Conservation (phyloP, 1,140 invertebrate species). For the Drosophila pandora region DNA sequence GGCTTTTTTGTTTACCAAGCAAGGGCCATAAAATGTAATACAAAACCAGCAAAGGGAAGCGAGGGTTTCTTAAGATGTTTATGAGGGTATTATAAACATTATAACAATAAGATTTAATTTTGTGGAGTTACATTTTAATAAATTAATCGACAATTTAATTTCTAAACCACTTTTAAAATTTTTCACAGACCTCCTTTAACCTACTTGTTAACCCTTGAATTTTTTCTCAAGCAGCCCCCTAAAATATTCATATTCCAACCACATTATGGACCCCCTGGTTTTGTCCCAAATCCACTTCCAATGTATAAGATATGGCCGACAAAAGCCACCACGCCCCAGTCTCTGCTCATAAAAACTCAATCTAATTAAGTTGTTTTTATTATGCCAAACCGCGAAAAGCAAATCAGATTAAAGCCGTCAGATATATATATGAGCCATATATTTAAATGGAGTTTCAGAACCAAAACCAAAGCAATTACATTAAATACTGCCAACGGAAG, state of each 20-base stretch:
- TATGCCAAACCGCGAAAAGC: constrained; percentile 64
- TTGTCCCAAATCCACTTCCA: constrained; percentile 38
- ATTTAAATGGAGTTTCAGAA: constrained; percentile 35
- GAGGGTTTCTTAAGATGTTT: constrained; percentile 31
- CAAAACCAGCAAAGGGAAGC: constrained; percentile 44
- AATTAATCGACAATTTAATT: background rate
- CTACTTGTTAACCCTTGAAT: background rate
- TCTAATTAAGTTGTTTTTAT: constrained; percentile 78
- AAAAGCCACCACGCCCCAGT: constrained; percentile 4
- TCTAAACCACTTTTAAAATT: background rate
- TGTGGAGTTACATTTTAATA: background rate
- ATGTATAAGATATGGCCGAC: constrained; percentile 61
- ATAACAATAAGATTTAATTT: no score
- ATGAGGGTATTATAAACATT: background rate
- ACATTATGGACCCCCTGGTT: constrained; percentile 35
- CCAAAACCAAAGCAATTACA: constrained; percentile 70
- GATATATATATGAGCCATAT: constrained; percentile 36
- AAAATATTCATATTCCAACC: constrained; percentile 49
- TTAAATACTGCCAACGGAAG: constrained; percentile 52
- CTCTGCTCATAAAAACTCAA: constrained; percentile 50
- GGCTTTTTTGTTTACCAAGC: constrained; percentile 37
- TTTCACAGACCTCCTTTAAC: background rate
- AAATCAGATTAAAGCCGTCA: constrained; percentile 68
- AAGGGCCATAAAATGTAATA: constrained; percentile 59
- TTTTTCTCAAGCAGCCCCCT: constrained; percentile 19